A percentile compares a stretch with the other conserved stretches of the same genome.
Evolutionary conservation across 1,140 invertebrate genomes (phyloP).

Genomic region (Halesus radiatus): DNA sequence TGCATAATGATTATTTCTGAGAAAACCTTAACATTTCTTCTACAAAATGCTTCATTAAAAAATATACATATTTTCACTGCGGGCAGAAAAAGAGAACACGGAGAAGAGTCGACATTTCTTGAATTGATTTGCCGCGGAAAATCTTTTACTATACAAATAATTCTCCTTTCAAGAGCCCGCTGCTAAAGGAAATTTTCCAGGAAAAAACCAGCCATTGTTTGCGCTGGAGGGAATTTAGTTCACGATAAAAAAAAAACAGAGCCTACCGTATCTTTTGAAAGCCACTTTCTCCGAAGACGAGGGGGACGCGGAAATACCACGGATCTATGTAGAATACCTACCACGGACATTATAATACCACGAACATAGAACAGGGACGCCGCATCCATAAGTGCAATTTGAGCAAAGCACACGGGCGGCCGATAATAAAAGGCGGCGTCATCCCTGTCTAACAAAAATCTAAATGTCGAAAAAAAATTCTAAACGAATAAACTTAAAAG

Average conservation of each 20-base stretch:
- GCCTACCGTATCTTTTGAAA: constrained; percentile 32
- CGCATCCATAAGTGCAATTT: too few relatives aligned
- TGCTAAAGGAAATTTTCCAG: background rate
- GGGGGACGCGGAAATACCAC: background rate
- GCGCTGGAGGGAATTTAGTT: constrained; percentile 8
- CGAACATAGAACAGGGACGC: too few relatives aligned
- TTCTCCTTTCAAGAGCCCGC: constrained; percentile 10
- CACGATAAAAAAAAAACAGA: constrained; percentile 29
- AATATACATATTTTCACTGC: background rate
- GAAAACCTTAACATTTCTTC: too few relatives aligned
- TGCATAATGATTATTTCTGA: too few relatives aligned
- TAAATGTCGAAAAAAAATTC: too few relatives aligned
- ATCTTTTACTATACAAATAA: constrained; percentile 34
- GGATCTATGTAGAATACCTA: too few relatives aligned
- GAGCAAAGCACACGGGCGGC: too few relatives aligned
- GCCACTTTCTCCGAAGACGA: constrained; percentile 23
- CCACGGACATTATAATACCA: too few relatives aligned
- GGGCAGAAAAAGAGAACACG: background rate
- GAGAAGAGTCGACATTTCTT: constrained; percentile 9
- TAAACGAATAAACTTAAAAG: too few relatives aligned
- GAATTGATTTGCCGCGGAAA: constrained; percentile 27
- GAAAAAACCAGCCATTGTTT: constrained; percentile 23
- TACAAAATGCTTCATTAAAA: constrained; percentile 2
- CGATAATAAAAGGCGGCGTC: too few relatives aligned
- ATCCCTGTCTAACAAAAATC: too few relatives aligned